Conservation (phyloP, 2,888 invertebrate species). For the Rhopalosiphum nymphaeae region DNA sequence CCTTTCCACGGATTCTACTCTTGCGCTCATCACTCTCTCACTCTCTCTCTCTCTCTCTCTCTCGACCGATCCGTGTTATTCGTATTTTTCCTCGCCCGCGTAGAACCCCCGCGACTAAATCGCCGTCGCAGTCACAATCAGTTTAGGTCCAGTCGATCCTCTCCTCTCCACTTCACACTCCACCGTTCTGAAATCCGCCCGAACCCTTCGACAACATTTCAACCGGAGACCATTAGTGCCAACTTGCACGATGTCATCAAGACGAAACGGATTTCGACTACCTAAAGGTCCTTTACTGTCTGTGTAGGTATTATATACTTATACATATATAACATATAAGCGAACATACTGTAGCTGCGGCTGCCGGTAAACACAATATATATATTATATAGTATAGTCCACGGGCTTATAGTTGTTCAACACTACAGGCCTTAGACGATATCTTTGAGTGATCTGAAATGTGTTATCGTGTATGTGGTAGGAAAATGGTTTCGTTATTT, state of each 20-base stretch:
- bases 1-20: background rate
- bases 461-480: background rate
- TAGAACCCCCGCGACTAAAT: background rate
- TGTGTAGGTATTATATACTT: background rate
- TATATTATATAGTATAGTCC: background rate
- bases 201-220: background rate
- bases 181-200: background rate
- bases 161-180: background rate
- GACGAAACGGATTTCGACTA: slow-evolving; percentile 18
- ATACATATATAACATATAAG: background rate
- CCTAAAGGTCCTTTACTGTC: background rate
- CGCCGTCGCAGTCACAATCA: background rate
- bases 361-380: background rate
- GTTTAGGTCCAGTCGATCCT: background rate
- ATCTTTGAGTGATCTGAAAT: background rate
- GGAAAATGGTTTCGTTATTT: background rate
- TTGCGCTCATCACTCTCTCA: background rate
- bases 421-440: background rate
- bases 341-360: background rate
- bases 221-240: slow-evolving; percentile 41
- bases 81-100: background rate
- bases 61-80: background rate
- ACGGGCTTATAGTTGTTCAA: background rate
- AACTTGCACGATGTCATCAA: background rate
- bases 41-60: background rate